A percentile compares a stretch with the other conserved stretches of the same genome.
phyloP scores from a whole-genome alignment of 2,888 invertebrate genomes.

The Zygaena filipendulae region DNA sequence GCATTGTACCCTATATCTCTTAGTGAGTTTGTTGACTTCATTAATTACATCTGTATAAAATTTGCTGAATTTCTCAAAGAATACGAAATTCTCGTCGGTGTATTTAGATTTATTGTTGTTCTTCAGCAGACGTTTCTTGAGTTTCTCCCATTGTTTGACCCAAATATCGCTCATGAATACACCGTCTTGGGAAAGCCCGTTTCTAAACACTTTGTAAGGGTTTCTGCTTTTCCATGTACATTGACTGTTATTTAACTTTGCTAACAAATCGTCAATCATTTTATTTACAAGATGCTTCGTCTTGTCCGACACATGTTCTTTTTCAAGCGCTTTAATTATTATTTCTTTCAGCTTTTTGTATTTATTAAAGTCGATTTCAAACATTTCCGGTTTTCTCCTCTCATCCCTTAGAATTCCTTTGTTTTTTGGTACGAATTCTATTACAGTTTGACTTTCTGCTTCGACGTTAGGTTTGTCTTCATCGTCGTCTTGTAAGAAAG shows the following conservation, averaged over 20 bases:
- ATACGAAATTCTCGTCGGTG: too few relatives aligned
- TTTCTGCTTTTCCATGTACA: slow-evolving; percentile 25
- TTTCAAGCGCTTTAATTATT: slow-evolving; percentile 26
- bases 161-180: slow-evolving; percentile 7
- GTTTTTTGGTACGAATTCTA: slow-evolving; percentile 29
- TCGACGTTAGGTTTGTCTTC: slow-evolving; percentile 21
- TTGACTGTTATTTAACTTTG: slow-evolving; percentile 25
- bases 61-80: too few relatives aligned
- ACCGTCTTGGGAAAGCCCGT: not conserved
- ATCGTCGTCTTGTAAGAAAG: slow-evolving; percentile 29
- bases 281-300: slow-evolving; percentile 28
- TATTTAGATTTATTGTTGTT: slow-evolving; percentile 22
- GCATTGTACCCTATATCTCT: not conserved
- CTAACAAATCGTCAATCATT: slow-evolving; percentile 36
- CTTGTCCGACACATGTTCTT: slow-evolving; percentile 28
- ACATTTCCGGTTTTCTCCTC: slow-evolving; percentile 10
- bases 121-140: slow-evolving; percentile 19
- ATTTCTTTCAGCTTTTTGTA: slow-evolving; percentile 32
- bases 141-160: slow-evolving; percentile 21
- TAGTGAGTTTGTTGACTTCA: too few relatives aligned
- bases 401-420: slow-evolving; percentile 3
- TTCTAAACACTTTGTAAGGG: not conserved
- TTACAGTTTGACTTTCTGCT: slow-evolving; percentile 31
- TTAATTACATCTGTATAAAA: slow-evolving; percentile 16
- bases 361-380: slow-evolving; percentile 23